Evolutionary conservation across 2,113 vertebrate genomes (phyloP).

Genomic region (Pelvicachromis taeniatus): DNA sequence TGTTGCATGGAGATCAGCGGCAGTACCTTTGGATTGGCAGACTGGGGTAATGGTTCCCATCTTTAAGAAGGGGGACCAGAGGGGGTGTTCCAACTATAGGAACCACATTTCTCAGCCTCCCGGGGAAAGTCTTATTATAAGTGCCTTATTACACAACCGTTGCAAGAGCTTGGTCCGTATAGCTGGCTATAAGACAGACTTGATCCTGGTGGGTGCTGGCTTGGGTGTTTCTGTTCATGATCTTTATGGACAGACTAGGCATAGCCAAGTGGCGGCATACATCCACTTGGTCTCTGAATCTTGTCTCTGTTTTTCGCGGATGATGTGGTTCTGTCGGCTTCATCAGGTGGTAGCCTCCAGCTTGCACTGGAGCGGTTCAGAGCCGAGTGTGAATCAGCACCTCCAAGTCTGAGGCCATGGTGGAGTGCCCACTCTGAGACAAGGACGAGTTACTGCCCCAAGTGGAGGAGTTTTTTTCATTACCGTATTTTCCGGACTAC

Average conservation of each 20-base stretch:
- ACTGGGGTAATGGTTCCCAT: too few relatives aligned
- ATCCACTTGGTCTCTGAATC: neutral
- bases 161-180: neutral
- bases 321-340: neutral
- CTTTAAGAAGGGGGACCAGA: neutral
- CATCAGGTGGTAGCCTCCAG: too few relatives aligned
- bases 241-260: neutral
- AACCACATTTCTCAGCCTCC: neutral
- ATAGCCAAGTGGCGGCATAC: neutral
- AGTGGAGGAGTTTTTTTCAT: too few relatives aligned
- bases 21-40: too few relatives aligned
- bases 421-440: too few relatives aligned
- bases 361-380: too few relatives aligned
- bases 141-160: neutral
- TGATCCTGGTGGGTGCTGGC: neutral
- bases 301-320: neutral
- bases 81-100: neutral
- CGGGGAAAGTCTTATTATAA: neutral
- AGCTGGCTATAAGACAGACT: neutral
- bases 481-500: too few relatives aligned
- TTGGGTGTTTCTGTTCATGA: neutral
- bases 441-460: too few relatives aligned
- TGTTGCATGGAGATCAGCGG: too few relatives aligned
- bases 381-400: too few relatives aligned
- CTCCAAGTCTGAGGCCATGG: too few relatives aligned